Base-by-base conservation (phyloP, 2,888 invertebrate genomes). In the Leptinotarsa juncta region DNA sequence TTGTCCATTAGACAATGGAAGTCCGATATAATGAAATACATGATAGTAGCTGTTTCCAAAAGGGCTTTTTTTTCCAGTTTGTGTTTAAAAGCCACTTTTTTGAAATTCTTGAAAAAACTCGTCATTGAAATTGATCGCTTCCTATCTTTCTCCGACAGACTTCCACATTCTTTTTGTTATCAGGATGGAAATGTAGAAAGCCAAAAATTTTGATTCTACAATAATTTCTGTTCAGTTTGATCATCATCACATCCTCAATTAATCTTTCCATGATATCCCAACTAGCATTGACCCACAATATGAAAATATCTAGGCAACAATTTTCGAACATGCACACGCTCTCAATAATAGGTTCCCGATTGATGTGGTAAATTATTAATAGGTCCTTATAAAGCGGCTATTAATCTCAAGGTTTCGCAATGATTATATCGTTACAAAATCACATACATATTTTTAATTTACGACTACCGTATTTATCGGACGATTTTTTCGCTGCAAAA, bases 371-470 rank as follows among this genome's bases (percentile, higher is more conserved):
- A 49, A 66, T 66, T 23, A 66, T 66, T 49, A 50, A 50, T 20
- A 50, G 42, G 16, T 50, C 53, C 55, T 48, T 55, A 55, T 55
- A 55, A 55, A 68, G 42, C 55, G 55, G 15, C 42, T 16, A 68
- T 68, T 55, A 51, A 53, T 67, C n/a, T 48, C n/a, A 48, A 42
- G 55, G 68, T 20, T 68, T 50, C 51, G 50, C 18, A 51, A 62
- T 68, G 50, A 68, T 68, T 67, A 72, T 65, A 60, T 26, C 51
- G 68, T 72, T 71, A 32, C 49, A 20, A 72, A 68, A 23, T 16
- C 67, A 51, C 10, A 23, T 23, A 67, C 67, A 67, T 15, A 67
- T 67, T 67, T 51, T 51, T 20, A 18, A 68, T 55, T 68, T 23
- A 55, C 32, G 20, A 48, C 15, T 68, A 20, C 26, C 42, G 68